A percentile compares a stretch with the other conserved stretches of the same genome.
Conservation (phyloP, 2,888 invertebrate species). For the Melanchra persicariae region DNA sequence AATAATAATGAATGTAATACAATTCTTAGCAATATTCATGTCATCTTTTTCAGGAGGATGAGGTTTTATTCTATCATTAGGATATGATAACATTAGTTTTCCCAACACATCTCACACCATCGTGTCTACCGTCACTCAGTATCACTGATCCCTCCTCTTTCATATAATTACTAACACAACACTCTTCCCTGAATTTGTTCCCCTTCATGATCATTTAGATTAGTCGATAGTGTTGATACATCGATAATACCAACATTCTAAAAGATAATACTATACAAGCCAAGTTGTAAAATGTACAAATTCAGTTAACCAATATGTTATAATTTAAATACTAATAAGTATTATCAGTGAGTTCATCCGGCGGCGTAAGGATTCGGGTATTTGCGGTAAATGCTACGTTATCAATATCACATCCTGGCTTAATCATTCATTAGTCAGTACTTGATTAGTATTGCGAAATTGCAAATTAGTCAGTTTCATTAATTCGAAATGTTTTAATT, state of each 20-base stretch:
- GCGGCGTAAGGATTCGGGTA: slow-evolving; percentile 73
- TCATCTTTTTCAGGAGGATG: no score
- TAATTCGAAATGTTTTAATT: slow-evolving; percentile 35
- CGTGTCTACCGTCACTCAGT: neutral
- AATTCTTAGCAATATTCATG: no score
- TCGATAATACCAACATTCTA: slow-evolving; percentile 24
- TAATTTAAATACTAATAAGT: slow-evolving; percentile 70
- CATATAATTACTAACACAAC: neutral
- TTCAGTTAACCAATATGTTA: slow-evolving; percentile 52
- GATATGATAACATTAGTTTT: no score
- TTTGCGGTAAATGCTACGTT: slow-evolving; percentile 73
- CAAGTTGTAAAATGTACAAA: slow-evolving; percentile 7
- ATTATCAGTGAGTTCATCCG: slow-evolving; percentile 79
- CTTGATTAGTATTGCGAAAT: slow-evolving; percentile 65
- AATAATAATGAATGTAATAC: no score
- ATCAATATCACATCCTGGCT: slow-evolving; percentile 80
- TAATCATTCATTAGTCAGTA: slow-evolving; percentile 82
- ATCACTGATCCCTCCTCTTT: neutral
- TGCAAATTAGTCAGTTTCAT: slow-evolving; percentile 67
- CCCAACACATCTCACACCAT: no score
- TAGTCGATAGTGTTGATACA: slow-evolving; percentile 23
- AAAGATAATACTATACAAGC: slow-evolving; percentile 10
- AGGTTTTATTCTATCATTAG: no score
- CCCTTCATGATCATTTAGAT: slow-evolving; percentile 21
- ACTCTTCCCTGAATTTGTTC: neutral